These are phyloP conservation scores for Drosophila repleta DNA, from an alignment of 1,140 invertebrate genomes.

Conservation along the genomic window DNA sequence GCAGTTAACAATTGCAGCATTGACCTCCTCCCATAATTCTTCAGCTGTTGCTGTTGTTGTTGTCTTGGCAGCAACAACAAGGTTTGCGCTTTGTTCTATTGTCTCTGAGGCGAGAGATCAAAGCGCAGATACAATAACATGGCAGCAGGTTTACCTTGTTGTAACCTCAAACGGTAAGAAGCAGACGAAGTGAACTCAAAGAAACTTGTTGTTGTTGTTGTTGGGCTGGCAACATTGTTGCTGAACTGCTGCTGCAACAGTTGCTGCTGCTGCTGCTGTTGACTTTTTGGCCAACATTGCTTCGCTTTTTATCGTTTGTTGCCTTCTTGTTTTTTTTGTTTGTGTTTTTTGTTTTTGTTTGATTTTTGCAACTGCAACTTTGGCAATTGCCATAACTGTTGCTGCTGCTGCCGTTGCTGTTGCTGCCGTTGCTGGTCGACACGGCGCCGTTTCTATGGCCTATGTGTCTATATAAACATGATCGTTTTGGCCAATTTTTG, in stretches of 20 bases:
- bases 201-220: conserved; percentile 31
- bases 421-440: conserved; percentile 12
- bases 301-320: conserved; percentile 42
- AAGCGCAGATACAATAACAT: conserved; percentile 70
- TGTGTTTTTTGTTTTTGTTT: conserved; percentile 63
- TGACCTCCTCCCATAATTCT: conserved; percentile 74
- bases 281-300: conserved; percentile 55
- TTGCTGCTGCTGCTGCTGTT: conserved; percentile 38
- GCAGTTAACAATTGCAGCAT: conserved; percentile 78
- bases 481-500: conserved; percentile 77
- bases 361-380: conserved; percentile 69
- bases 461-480: conserved; percentile 77
- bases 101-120: conserved; percentile 68
- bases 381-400: conserved; percentile 70
- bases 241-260: conserved; percentile 41
- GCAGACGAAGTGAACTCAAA: conserved; percentile 20
- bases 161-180: conserved; percentile 60
- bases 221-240: conserved; percentile 44
- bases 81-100: conserved; percentile 74
- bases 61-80: conserved; percentile 37
- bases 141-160: conserved; percentile 78
- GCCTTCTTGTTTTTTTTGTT: conserved; percentile 40
- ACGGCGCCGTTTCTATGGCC: conserved; percentile 43
- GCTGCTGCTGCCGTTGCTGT: conserved; percentile 31
- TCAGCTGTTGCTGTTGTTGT: conserved; percentile 31